Evolutionary conservation across 2,888 invertebrate species (phyloP).

Genomic region (Boloria selene): DNA sequence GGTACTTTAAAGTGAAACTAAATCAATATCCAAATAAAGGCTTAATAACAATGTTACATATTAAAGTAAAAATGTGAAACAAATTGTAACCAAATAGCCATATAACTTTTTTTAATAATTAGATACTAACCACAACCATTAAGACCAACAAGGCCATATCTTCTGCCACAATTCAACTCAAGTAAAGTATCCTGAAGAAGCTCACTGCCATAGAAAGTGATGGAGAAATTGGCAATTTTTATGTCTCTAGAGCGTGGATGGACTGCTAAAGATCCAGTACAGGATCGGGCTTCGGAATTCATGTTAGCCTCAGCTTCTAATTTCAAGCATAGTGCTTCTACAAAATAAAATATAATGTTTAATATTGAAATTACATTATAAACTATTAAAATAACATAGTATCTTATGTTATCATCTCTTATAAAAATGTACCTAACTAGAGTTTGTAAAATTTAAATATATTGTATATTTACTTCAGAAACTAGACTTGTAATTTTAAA

Average conservation of each 20-base stretch:
- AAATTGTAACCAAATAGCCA: not conserved
- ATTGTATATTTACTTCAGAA: not conserved
- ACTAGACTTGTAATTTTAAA: not conserved
- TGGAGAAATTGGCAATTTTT: slow-evolving; percentile 97
- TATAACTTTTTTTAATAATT: not conserved
- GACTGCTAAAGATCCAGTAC: slow-evolving; percentile 96
- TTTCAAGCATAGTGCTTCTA: slow-evolving; percentile 92
- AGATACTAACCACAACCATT: slow-evolving; percentile 93
- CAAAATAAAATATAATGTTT: not conserved
- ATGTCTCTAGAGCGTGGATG: slow-evolving; percentile 98
- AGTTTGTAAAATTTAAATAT: not conserved
- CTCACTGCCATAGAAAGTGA: slow-evolving; percentile 99
- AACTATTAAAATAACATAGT: not conserved
- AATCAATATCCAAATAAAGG: too few relatives aligned
- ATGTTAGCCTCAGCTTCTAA: slow-evolving; percentile 95
- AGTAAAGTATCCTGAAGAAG: slow-evolving; percentile 96
- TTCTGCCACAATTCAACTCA: slow-evolving; percentile 97
- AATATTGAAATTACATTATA: not conserved
- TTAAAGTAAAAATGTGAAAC: not conserved
- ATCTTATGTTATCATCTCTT: not conserved
- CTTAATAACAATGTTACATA: not conserved
- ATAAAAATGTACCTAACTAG: not conserved
- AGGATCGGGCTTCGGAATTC: slow-evolving; percentile 95
- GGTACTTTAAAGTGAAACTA: too few relatives aligned
- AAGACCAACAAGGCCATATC: slow-evolving; percentile 98